Base-by-base conservation (phyloP, 2,797 vertebrate genomes). In the Diceros bicornis region DNA sequence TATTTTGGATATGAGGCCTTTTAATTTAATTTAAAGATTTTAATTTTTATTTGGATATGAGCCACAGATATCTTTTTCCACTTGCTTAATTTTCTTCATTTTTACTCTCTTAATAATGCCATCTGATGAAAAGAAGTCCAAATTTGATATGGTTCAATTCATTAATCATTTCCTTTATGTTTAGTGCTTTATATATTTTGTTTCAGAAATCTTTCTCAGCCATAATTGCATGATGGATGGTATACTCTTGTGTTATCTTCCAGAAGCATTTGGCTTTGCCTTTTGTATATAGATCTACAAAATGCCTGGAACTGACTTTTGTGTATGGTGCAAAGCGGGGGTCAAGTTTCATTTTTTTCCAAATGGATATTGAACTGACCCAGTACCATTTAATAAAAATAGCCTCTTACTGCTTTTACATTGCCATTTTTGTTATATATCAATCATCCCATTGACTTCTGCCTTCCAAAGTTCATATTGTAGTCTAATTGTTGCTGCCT, bases 71-170 rank as follows among this genome's bases (percentile, higher is more conserved):
- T 20, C 21, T 55, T 87, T 71, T 85, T 23, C 7, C 21, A 23
- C 4, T 68, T 16, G 75, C 68, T 82, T 86, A 41, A 72, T 55
- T 90, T 91, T 87, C n/a, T 74, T 92, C 34, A n/a, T 69, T 83
- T 66, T 47, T 17, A 37, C 16, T 85, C 7, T 72, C 20, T 34
- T 83, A 44, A 37, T 79, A 66, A 12, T 72, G 7, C 14, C 27
- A 62, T 57, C 20, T 79, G 25, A 64, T 66, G 34, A 55, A 88
- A 92, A 21, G 2, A 59, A 71, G 12, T 14, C 17, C 47, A 29
- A 89, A 86, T 72, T 84, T 57, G 12, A 52, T 13, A 23, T 69
- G 20, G 11, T 37, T 37, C 18, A 68, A 29, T 61, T 57, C 9
- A 85, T 55, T 84, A 84, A 61, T 55, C 1, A 7, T 57, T 69